These are phyloP conservation scores for Troides oblongomaculatus DNA, from an alignment of 2,888 invertebrate species.

Conservation along the genomic window DNA sequence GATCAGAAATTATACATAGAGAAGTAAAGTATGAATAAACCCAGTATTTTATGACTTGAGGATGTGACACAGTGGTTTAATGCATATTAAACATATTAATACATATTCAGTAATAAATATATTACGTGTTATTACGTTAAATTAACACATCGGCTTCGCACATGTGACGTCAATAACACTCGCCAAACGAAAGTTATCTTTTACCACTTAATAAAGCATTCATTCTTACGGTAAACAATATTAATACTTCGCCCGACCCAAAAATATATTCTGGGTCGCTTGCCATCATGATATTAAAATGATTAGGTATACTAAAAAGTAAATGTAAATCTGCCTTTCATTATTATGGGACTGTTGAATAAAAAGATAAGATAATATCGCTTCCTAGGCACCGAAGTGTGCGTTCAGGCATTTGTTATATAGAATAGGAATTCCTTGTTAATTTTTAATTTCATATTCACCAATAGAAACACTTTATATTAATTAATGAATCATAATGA, in stretches of 20 bases:
- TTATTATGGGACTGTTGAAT: conserved; percentile 49
- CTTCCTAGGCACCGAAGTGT: too few relatives aligned
- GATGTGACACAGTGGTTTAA: too few relatives aligned
- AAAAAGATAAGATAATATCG: too few relatives aligned
- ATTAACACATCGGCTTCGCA: conserved; percentile 7
- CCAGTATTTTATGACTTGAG: too few relatives aligned
- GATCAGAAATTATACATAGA: too few relatives aligned
- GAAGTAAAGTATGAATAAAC: too few relatives aligned
- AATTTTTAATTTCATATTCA: too few relatives aligned
- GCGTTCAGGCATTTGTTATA: too few relatives aligned
- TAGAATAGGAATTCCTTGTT: too few relatives aligned
- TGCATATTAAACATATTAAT: not conserved
- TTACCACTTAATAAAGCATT: conserved; percentile 49
- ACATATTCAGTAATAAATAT: not conserved
- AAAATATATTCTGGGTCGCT: conserved; percentile 49
- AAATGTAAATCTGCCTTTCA: conserved; percentile 49
- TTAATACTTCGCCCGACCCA: conserved; percentile 60
- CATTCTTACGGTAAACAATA: conserved; percentile 63
- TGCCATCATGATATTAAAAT: conserved; percentile 40
- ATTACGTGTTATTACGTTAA: too few relatives aligned
- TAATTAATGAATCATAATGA: too few relatives aligned
- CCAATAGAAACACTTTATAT: too few relatives aligned
- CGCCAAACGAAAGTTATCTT: conserved; percentile 21
- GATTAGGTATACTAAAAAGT: conserved; percentile 38
- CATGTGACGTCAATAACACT: conserved; percentile 41